Evolutionary conservation across 2,113 vertebrate species (phyloP).

Genomic region (Bufo gargarizans): DNA sequence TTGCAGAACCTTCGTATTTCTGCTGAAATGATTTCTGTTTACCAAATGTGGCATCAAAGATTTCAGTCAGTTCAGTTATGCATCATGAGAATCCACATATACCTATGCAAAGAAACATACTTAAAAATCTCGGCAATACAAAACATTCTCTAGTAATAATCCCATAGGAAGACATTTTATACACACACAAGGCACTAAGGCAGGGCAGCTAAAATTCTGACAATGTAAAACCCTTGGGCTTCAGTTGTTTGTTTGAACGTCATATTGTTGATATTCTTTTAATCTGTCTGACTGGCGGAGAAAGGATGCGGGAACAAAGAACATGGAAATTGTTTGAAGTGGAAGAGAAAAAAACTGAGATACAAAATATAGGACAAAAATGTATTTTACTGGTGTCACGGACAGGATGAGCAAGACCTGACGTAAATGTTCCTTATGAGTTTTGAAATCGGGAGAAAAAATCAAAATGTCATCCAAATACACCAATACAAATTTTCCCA

Average conservation of each 20-base stretch:
- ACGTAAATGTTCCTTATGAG: too few relatives aligned
- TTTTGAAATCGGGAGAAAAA: too few relatives aligned
- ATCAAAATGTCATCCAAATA: too few relatives aligned
- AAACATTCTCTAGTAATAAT: background rate
- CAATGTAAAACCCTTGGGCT: background rate
- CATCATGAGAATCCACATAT: background rate
- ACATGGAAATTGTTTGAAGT: background rate
- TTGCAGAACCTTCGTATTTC: background rate
- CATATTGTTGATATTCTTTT: background rate
- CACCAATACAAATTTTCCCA: too few relatives aligned
- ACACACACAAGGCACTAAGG: background rate
- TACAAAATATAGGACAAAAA: background rate
- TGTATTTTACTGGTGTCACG: background rate
- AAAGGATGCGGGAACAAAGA: background rate
- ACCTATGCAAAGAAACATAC: background rate
- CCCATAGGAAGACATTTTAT: background rate
- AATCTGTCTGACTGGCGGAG: background rate
- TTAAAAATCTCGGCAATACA: background rate
- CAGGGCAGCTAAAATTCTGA: background rate
- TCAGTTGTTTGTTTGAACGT: background rate
- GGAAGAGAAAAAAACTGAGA: background rate
- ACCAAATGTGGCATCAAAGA: background rate
- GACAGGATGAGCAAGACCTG: too few relatives aligned
- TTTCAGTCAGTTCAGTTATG: background rate
- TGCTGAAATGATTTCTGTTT: background rate